A percentile compares a stretch with the other conserved stretches of the same genome.
Evolutionary conservation across 2,113 vertebrate genomes (phyloP).

Genomic region (Lathamus discolor): DNA sequence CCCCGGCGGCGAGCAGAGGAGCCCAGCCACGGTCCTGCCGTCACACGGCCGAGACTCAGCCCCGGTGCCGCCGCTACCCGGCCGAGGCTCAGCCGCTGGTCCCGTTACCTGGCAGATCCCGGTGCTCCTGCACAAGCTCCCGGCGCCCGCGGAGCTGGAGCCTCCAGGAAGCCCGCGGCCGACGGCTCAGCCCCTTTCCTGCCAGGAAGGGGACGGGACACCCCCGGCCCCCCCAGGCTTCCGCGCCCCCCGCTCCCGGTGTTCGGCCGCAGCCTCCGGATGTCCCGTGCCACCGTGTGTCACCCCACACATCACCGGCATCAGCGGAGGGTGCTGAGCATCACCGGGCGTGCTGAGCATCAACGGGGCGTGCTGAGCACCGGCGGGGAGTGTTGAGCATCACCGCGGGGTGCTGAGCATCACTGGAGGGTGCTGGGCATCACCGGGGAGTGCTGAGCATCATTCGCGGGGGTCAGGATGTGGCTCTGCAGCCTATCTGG

Average conservation of each 20-base stretch:
- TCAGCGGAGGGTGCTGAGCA: neutral
- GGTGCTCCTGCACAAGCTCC: neutral
- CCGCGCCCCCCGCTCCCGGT: neutral
- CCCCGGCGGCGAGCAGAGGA: neutral
- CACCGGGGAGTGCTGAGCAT: no score
- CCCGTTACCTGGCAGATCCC: neutral
- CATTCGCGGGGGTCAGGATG: neutral
- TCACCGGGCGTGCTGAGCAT: neutral
- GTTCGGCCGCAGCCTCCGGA: neutral
- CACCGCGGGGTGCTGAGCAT: neutral
- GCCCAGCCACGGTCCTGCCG: neutral
- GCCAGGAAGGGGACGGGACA: conserved; percentile 24
- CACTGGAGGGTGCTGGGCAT: no score
- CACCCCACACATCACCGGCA: neutral
- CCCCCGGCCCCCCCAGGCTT: neutral
- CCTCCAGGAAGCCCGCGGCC: neutral
- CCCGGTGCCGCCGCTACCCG: no score
- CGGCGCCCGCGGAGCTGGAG: neutral
- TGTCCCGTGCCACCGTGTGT: neutral
- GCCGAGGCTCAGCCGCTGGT: no score
- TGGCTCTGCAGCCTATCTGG: neutral
- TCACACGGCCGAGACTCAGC: neutral
- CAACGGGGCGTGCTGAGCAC: neutral
- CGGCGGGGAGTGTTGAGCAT: accelerated
- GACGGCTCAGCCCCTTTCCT: conserved; percentile 41